These are phyloP conservation scores for Gobio occitaniae DNA, from an alignment of 2,797 vertebrate genomes.

Conservation along the genomic window DNA sequence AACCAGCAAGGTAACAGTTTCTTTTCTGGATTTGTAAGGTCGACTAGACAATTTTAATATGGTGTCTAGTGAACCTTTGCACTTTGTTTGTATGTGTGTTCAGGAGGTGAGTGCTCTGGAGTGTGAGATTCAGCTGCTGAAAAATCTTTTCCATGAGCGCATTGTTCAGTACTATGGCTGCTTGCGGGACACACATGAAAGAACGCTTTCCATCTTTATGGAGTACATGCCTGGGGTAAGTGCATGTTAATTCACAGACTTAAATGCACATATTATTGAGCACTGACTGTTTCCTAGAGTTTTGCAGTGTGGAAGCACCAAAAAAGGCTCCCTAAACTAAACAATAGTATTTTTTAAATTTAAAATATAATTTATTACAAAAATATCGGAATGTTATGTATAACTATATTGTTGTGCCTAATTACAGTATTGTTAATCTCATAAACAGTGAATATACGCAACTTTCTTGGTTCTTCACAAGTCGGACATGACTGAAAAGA, in stretches of 20 bases:
- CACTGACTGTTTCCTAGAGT: not conserved
- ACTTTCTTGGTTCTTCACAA: not conserved
- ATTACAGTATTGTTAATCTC: not conserved
- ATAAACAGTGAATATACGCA: not conserved
- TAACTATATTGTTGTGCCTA: not conserved
- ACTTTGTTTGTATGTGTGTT: constrained; percentile 48
- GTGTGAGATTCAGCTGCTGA: constrained; percentile 98
- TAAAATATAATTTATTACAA: not conserved
- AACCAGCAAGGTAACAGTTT: constrained; percentile 90
- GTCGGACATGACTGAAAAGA: not conserved
- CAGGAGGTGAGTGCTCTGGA: constrained; percentile 98
- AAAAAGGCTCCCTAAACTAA: not conserved
- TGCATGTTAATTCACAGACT: not conserved
- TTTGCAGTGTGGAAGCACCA: not conserved
- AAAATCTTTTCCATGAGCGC: constrained; percentile 94
- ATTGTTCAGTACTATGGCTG: constrained; percentile 99
- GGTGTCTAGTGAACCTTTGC: not conserved
- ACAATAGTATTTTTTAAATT: not conserved
- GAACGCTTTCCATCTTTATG: constrained; percentile 98
- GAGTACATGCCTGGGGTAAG: constrained; percentile 99
- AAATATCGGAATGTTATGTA: too few species aligned
- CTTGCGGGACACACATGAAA: constrained; percentile 89
- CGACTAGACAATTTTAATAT: not conserved
- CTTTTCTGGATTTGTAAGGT: not conserved
- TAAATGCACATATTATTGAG: not conserved